Percentiles rank a stretch among this genome's conserved stretches.
These are phyloP conservation scores for Poeciliopsis paucimaculata DNA, from an alignment of 2,797 vertebrate species.

Conservation along the genomic window DNA sequence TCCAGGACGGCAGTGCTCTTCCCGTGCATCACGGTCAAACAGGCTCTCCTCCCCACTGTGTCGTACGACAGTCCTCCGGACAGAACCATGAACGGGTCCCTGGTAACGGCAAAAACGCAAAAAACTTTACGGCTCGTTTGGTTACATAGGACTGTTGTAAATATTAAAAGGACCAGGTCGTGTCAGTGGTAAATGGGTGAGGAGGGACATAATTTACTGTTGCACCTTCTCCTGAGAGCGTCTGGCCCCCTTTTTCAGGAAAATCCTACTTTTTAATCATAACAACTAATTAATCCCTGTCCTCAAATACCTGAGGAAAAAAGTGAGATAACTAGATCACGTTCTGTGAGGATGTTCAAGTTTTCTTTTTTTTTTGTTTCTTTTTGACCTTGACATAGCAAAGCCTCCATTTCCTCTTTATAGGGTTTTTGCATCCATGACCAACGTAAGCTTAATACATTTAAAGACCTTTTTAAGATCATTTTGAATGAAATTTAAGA, in stretches of 20 bases:
- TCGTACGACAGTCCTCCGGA: constrained; percentile 97
- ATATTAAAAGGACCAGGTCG: constrained; percentile 4
- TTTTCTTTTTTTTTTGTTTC: background rate
- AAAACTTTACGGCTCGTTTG: constrained; percentile 24
- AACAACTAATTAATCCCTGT: constrained; percentile 53
- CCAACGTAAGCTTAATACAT: no score
- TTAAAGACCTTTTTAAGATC: no score
- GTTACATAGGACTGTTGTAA: background rate
- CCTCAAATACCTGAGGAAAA: constrained; percentile 44
- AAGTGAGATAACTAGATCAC: constrained; percentile 46
- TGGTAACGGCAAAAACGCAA: constrained; percentile 61
- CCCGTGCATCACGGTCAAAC: constrained; percentile 99
- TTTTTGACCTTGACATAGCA: constrained; percentile 31
- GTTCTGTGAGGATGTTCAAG: constrained; percentile 24
- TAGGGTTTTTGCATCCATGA: no score
- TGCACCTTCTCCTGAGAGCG: constrained; percentile 43
- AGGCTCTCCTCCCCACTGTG: constrained; percentile 94
- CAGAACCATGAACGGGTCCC: constrained; percentile 96
- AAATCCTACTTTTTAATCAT: constrained; percentile 53
- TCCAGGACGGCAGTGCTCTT: constrained; percentile 97
- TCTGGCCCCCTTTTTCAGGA: constrained; percentile 53
- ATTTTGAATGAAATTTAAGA: no score
- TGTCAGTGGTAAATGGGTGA: constrained; percentile 20
- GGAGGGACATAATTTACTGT: constrained; percentile 25
- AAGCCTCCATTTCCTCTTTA: background rate